phyloP scores from a whole-genome alignment of 2,113 vertebrate species.

The Marcusenius ussheri region DNA sequence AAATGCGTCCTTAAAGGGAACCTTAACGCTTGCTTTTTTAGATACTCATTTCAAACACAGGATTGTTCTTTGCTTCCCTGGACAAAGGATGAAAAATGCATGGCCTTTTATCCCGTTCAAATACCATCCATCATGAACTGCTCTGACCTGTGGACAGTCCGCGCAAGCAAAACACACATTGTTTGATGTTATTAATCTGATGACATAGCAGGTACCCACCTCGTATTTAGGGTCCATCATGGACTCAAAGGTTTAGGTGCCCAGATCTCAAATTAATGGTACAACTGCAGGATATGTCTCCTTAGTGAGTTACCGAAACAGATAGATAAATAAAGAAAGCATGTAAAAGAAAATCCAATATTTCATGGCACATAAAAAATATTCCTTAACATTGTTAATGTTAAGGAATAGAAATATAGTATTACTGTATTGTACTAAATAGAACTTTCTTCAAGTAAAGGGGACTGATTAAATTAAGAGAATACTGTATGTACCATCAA shows the following conservation, averaged over 20 bases:
- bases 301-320: not conserved
- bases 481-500: not conserved
- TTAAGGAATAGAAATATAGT: not conserved
- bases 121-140: constrained; percentile 11
- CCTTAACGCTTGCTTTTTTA: not conserved
- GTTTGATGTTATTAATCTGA: constrained; percentile 24
- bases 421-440: not conserved
- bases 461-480: not conserved
- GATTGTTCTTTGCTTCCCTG: not conserved
- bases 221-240: not conserved
- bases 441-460: not conserved
- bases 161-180: not conserved
- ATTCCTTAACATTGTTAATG: not conserved
- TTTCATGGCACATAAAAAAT: not conserved
- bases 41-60: not conserved
- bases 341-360: not conserved
- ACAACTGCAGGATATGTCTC: not conserved
- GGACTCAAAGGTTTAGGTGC: not conserved
- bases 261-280: not conserved
- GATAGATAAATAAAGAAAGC: not conserved
- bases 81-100: constrained; percentile 12
- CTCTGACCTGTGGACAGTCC: constrained; percentile 8
- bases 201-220: not conserved
- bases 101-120: not conserved
- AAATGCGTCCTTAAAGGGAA: constrained; percentile 7